Evolutionary conservation across 2,797 vertebrate genomes (phyloP), one percentile per base, ranked within the genome.

Genomic region (Xenops minutus): DNA sequence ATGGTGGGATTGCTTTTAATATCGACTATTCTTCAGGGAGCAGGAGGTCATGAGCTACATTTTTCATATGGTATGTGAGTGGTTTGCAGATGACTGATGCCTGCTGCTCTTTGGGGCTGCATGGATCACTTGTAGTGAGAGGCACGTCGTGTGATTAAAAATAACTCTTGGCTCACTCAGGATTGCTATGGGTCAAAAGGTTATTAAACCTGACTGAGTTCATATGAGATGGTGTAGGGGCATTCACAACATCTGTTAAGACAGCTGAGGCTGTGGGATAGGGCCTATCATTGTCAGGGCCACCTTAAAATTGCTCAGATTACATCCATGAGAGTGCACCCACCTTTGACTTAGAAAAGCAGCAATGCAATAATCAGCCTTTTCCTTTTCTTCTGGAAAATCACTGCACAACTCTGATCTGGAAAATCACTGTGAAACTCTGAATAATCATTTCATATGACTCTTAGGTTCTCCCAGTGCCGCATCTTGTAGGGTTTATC

Each of bases 1-100:
- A 82, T 34, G 76, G 92, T 82, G 92, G 94, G 74, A 71, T 82
- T 95, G 94, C 83, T 96, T 95, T 96, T 90, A 93, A 90, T 95
- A 90, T 85, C 1, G 61, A 76, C 89, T 63, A 15, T 85, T 93
- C 94, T 95, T 88, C 79, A 59, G 95, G 91, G 92, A 91, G 87
- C 89, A 86, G 82, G 61, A 90, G 95, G 96, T 95, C 93, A 92
- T 0, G 1, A 88, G 89, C 78, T 89, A 7, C 85, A 72, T 62
- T 81, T 89, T 75, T 78, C 78, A 41, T 49, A 36, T 0, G 2
- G 32, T 67, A 22, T 89, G 94, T 49, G 93, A 92, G 78, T 61
- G 59, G 44, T 66, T 85, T 95, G 88, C 4, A 11, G 76, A 88
- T 93, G 91, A 94, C 59, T 88, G 94, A 95, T 94, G 85, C 83